Conservation (phyloP, 2,888 invertebrate species). For the Acleris literana region DNA sequence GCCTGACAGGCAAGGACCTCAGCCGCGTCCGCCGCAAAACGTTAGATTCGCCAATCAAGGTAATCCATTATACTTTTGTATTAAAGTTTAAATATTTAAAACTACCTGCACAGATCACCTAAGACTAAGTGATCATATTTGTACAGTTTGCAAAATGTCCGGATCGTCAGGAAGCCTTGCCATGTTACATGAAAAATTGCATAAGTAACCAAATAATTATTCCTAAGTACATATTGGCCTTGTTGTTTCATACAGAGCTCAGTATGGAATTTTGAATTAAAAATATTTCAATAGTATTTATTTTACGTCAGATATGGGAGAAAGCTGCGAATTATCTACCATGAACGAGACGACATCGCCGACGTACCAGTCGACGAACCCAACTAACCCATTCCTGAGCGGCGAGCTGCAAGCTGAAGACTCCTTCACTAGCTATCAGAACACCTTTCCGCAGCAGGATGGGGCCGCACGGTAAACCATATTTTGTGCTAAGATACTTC, state of each 20-base stretch:
- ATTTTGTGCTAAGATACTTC: too few relatives aligned
- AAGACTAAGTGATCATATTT: not conserved
- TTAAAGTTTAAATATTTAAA: too few relatives aligned
- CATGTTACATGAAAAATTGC: not conserved
- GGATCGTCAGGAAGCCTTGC: not conserved
- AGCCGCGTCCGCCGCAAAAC: constrained; percentile 77
- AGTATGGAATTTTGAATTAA: too few relatives aligned
- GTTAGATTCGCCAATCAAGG: constrained; percentile 81
- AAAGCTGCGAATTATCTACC: constrained; percentile 85
- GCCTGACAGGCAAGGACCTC: constrained; percentile 85
- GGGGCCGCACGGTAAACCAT: constrained; percentile 70
- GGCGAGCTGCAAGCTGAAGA: constrained; percentile 80
- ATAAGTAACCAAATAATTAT: constrained; percentile 2
- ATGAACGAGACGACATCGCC: constrained; percentile 80
- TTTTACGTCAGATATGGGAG: constrained; percentile 62
- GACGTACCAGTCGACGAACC: constrained; percentile 81
- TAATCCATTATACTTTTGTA: constrained; percentile 43
- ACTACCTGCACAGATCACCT: not conserved
- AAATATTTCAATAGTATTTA: too few relatives aligned
- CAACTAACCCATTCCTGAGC: constrained; percentile 79
- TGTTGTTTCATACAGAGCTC: too few relatives aligned
- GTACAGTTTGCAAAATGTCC: not conserved
- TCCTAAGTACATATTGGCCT: too few relatives aligned
- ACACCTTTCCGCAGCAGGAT: constrained; percentile 77
- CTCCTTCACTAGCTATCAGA: constrained; percentile 81